Conservation (phyloP, 2,113 vertebrate genomes). For the Sander lucioperca region DNA sequence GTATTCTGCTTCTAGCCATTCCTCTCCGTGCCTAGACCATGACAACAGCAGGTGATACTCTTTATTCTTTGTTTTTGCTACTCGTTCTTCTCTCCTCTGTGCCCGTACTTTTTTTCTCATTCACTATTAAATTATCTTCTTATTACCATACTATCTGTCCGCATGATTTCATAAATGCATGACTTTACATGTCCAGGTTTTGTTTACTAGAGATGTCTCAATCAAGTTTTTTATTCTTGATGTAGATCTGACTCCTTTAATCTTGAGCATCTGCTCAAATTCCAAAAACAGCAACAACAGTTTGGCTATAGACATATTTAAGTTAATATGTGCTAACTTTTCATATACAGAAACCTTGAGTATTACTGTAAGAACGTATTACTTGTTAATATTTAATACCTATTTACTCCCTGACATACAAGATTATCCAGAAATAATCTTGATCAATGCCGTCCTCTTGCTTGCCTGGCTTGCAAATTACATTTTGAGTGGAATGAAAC, state of each 20-base stretch:
- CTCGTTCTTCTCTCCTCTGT: slow-evolving; percentile 24
- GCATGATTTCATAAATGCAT: slow-evolving; percentile 58
- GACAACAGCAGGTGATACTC: slow-evolving; percentile 99
- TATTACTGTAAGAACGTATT: neutral
- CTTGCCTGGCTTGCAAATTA: slow-evolving; percentile 39
- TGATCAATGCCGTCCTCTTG: slow-evolving; percentile 5
- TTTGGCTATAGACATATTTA: slow-evolving; percentile 4
- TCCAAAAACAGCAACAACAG: neutral
- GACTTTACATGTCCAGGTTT: slow-evolving; percentile 18
- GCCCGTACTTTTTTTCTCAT: slow-evolving; percentile 26
- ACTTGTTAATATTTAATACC: neutral
- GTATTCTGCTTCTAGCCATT: slow-evolving; percentile 92
- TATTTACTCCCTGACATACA: slow-evolving; percentile 13
- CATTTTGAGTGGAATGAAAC: slow-evolving; percentile 25
- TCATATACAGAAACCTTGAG: neutral
- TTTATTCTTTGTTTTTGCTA: slow-evolving; percentile 66
- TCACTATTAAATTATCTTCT: neutral
- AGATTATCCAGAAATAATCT: neutral
- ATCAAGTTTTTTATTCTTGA: neutral
- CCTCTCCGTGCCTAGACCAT: slow-evolving; percentile 97
- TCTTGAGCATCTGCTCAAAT: neutral
- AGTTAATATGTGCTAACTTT: neutral
- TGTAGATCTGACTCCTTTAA: slow-evolving; percentile 20
- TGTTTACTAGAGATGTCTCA: slow-evolving; percentile 11
- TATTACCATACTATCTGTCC: slow-evolving; percentile 19